Percentiles rank a stretch among this genome's conserved stretches.
These are phyloP conservation scores for Cololabis saira DNA, from an alignment of 2,113 vertebrate species.

Conservation along the genomic window DNA sequence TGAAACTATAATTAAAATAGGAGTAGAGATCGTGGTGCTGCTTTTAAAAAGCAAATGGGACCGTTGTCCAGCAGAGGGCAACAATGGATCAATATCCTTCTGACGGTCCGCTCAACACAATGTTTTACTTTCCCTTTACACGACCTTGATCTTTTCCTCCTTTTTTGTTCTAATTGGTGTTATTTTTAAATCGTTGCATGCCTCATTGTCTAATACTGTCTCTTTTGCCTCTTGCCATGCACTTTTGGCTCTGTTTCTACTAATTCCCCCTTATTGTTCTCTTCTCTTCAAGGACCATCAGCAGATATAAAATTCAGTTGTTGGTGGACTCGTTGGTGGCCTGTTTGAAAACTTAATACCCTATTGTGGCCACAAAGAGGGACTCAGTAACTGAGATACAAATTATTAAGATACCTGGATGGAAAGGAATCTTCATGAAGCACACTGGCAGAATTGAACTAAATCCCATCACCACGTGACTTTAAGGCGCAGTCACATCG, in stretches of 20 bases:
- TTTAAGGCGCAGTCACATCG: no score
- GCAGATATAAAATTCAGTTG: no score
- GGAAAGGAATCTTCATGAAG: no score
- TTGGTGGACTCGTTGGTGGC: no score
- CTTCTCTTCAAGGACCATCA: not conserved
- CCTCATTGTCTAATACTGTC: not conserved
- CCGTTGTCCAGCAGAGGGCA: conserved; percentile 74
- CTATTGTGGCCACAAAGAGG: no score
- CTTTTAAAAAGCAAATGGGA: not conserved
- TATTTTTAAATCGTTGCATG: not conserved
- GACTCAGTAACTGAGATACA: no score
- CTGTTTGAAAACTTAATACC: no score
- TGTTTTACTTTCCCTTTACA: not conserved
- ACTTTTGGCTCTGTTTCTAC: not conserved
- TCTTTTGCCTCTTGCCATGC: not conserved
- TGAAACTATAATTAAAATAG: not conserved
- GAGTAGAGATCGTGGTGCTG: not conserved
- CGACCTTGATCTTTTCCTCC: not conserved
- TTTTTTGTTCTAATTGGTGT: not conserved
- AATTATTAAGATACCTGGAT: no score
- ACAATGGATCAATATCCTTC: conserved; percentile 31
- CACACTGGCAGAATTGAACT: no score
- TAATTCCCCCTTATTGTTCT: not conserved
- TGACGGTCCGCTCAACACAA: conserved; percentile 3
- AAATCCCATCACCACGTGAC: no score